Conservation (phyloP, 1,140 invertebrate species). For the Drosophila hydei region DNA sequence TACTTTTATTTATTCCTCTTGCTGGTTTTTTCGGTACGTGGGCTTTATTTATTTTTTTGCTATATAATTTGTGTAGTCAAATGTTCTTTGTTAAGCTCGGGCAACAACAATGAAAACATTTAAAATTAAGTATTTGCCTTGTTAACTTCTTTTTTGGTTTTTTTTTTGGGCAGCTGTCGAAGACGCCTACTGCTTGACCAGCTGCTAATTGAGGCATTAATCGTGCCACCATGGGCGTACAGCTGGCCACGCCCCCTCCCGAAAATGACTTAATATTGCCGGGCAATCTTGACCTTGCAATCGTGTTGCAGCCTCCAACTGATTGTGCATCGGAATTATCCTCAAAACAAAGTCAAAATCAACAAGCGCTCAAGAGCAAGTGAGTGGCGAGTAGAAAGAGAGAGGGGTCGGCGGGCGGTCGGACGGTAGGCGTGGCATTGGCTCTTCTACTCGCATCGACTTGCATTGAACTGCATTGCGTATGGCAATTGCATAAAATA, state of each 20-base stretch:
- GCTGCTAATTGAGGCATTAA: constrained; percentile 74
- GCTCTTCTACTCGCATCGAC: constrained; percentile 18
- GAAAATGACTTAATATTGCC: constrained; percentile 69
- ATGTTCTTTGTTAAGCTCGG: constrained; percentile 69
- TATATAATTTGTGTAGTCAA: constrained; percentile 70
- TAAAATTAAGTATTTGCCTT: constrained; percentile 58
- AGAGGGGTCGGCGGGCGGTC: background rate
- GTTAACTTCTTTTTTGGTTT: constrained; percentile 10
- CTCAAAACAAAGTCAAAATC: constrained; percentile 36
- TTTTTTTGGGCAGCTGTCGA: constrained; percentile 51
- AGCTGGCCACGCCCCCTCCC: constrained; percentile 55
- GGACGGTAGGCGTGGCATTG: background rate
- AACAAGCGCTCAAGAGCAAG: constrained; percentile 22
- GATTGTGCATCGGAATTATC: constrained; percentile 56
- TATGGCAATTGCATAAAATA: constrained; percentile 40
- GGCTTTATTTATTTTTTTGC: constrained; percentile 62
- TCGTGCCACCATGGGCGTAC: constrained; percentile 58
- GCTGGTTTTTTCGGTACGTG: constrained; percentile 46
- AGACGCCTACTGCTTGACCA: constrained; percentile 47
- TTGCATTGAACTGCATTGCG: constrained; percentile 42
- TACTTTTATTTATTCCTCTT: constrained; percentile 34
- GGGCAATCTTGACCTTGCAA: constrained; percentile 47
- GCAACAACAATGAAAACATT: constrained; percentile 48
- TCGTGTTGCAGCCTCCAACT: constrained; percentile 66
- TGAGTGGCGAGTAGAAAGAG: background rate